Percentiles rank a stretch among this genome's conserved stretches.
Conservation (phyloP, 1,140 invertebrate genomes). For the Diorhabda sublineata region DNA sequence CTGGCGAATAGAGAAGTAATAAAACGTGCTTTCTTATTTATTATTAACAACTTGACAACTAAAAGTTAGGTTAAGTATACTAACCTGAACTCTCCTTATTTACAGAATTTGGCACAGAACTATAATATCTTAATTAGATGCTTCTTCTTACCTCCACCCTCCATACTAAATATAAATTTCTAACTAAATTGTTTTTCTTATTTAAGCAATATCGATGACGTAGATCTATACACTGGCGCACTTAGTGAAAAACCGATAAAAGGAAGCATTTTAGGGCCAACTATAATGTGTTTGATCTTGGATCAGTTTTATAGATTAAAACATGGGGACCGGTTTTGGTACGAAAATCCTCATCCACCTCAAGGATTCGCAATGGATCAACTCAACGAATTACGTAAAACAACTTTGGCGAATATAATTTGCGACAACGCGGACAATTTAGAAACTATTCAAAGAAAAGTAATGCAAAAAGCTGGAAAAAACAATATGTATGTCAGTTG, state of each 20-base stretch:
- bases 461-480: slow-evolving; percentile 63
- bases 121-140: no score
- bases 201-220: slow-evolving; percentile 68
- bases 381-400: slow-evolving; percentile 79
- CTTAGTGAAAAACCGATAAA: slow-evolving; percentile 68
- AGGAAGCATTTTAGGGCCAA: slow-evolving; percentile 74
- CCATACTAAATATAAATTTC: no score
- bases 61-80: not conserved
- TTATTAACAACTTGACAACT: no score
- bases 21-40: no score
- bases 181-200: slow-evolving; percentile 12
- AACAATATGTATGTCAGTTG: slow-evolving; percentile 64
- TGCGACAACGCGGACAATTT: slow-evolving; percentile 84
- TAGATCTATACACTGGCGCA: slow-evolving; percentile 83
- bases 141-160: no score
- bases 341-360: slow-evolving; percentile 64
- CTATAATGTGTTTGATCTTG: slow-evolving; percentile 78
- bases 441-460: slow-evolving; percentile 65
- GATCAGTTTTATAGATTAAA: slow-evolving; percentile 81
- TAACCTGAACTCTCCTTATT: not conserved
- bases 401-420: slow-evolving; percentile 76
- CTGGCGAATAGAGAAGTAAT: no score
- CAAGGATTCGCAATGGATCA: slow-evolving; percentile 76
- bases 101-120: no score
- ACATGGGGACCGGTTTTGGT: slow-evolving; percentile 82